These are phyloP conservation scores for Smittia sp. DNA, from an alignment of 2,888 invertebrate genomes.

Conservation along the genomic window DNA sequence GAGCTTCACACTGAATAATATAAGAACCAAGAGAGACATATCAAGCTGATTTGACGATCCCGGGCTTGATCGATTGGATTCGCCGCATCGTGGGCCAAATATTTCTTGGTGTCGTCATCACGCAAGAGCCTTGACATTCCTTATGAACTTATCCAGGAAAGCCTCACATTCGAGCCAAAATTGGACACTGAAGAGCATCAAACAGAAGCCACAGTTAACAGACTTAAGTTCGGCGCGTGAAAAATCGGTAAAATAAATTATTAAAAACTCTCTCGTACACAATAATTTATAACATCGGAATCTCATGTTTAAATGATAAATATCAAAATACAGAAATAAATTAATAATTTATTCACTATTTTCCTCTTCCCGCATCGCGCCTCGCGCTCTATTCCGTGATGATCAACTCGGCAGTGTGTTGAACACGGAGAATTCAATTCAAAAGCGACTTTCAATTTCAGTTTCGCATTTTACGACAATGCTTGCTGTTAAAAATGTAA, in stretches of 20 bases:
- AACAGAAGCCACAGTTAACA: slow-evolving; percentile 28
- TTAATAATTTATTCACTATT: slow-evolving; percentile 14
- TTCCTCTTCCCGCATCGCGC: not conserved
- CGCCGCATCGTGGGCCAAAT: too few species aligned
- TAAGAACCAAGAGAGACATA: too few species aligned
- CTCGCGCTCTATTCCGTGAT: too few species aligned
- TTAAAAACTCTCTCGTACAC: slow-evolving; percentile 31
- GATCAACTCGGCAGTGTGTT: not conserved
- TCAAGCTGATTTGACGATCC: too few species aligned
- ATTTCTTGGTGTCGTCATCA: too few species aligned
- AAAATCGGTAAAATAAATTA: slow-evolving; percentile 35
- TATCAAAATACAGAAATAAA: slow-evolving; percentile 20
- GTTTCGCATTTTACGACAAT: not conserved
- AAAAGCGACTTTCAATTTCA: not conserved
- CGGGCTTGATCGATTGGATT: too few species aligned
- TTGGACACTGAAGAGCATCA: not conserved
- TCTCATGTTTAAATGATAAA: slow-evolving; percentile 11
- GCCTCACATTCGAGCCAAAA: not conserved
- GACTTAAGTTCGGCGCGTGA: slow-evolving; percentile 36
- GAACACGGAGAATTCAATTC: not conserved
- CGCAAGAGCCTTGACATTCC: not conserved
- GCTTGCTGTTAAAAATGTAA: slow-evolving; percentile 9
- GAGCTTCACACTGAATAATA: too few species aligned
- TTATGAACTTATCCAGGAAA: not conserved
- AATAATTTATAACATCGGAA: slow-evolving; percentile 19